These are phyloP conservation scores for Onychostoma macrolepis DNA, from an alignment of 2,113 vertebrate genomes.

Conservation along the genomic window DNA sequence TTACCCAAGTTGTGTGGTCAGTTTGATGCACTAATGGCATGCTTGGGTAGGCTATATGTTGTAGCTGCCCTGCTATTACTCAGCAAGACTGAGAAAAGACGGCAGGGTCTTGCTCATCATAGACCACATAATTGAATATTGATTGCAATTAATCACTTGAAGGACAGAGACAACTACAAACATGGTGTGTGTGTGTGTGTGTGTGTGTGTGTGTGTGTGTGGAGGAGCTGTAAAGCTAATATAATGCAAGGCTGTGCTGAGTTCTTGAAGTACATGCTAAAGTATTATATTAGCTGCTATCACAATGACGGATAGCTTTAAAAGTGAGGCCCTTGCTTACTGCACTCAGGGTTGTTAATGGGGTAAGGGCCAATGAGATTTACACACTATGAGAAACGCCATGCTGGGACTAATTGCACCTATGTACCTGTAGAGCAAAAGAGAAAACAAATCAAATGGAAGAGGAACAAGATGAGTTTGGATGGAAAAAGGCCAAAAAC, in stretches of 20 bases:
- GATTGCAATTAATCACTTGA: constrained; percentile 52
- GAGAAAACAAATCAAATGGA: neutral
- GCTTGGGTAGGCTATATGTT: constrained; percentile 12
- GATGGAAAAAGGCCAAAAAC: neutral
- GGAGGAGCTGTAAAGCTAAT: constrained; percentile 1
- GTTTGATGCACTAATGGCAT: neutral
- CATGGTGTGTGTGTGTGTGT: neutral
- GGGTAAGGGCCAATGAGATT: constrained; percentile 35
- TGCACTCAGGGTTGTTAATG: constrained; percentile 20
- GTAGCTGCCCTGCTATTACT: constrained; percentile 13
- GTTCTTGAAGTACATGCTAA: constrained; percentile 26
- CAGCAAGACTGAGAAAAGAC: constrained; percentile 11
- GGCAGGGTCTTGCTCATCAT: constrained; percentile 5
- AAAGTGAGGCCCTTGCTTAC: constrained; percentile 19
- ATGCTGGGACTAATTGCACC: neutral
- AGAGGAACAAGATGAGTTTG: neutral
- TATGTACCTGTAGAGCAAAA: neutral
- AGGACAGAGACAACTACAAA: constrained; percentile 33
- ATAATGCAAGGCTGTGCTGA: constrained; percentile 6
- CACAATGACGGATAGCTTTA: constrained; percentile 47
- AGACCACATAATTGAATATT: constrained; percentile 52
- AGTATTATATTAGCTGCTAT: constrained; percentile 46
- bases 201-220: too few species aligned
- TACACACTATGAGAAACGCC: neutral
- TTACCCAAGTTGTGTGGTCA: constrained; percentile 9